Conservation (phyloP, 1,140 invertebrate genomes). For the Lanistes nyassanus region DNA sequence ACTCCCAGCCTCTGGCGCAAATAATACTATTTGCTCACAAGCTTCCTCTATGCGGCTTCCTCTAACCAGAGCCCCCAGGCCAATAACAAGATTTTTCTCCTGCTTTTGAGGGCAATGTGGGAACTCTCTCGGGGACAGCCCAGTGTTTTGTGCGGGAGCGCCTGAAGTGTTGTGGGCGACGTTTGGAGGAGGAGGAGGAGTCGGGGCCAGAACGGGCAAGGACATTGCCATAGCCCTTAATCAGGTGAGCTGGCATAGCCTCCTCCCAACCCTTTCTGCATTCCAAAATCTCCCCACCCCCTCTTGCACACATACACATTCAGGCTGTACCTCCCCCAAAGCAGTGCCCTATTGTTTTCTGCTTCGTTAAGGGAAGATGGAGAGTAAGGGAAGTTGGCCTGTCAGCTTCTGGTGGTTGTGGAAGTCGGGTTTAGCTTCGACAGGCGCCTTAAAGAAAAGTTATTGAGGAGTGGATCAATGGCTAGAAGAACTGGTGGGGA, state of each 20-base stretch:
- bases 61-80: background rate
- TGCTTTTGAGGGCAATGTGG: background rate
- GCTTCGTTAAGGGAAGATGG: background rate
- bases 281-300: background rate
- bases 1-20: conserved; percentile 18
- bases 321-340: background rate
- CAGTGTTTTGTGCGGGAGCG: background rate
- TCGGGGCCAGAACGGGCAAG: background rate
- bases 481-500: too few relatives aligned
- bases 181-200: background rate
- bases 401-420: too few relatives aligned
- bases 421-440: too few relatives aligned
- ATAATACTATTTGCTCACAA: conserved; percentile 34
- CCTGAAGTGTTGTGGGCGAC: conserved; percentile 1
- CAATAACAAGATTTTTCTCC: conserved; percentile 18
- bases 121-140: conserved; percentile 8
- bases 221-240: background rate
- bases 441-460: too few relatives aligned
- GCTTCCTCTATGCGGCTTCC: conserved; percentile 19
- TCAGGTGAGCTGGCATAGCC: background rate
- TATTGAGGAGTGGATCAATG: too few relatives aligned
- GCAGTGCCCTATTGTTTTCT: background rate
- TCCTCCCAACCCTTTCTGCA: background rate
- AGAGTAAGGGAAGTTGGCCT: too few relatives aligned
- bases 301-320: background rate